Percentiles rank a stretch among this genome's conserved stretches.
These are phyloP conservation scores for Holothuria scabra DNA, from an alignment of 53 echinoderm and acorn worm genomes.

Conservation along the genomic window DNA sequence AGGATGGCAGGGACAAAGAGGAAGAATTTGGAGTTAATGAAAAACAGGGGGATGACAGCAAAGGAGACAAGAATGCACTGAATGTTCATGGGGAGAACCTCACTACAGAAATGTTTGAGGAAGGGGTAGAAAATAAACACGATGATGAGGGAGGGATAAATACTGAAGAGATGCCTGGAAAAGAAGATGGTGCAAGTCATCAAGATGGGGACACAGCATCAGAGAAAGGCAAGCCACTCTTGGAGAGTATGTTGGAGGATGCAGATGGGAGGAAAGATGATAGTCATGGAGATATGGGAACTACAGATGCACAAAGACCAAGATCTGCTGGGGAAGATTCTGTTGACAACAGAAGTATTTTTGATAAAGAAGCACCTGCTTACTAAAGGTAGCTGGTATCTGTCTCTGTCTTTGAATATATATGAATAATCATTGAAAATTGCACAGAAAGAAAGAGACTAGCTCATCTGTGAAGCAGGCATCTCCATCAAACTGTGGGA, in stretches of 20 bases:
- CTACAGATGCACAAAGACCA: background rate
- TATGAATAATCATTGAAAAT: too few relatives aligned
- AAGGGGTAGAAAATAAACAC: background rate
- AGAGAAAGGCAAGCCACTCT: background rate
- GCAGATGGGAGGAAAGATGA: background rate
- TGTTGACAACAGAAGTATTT: conserved; percentile 18
- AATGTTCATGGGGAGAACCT: background rate
- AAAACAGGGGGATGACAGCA: background rate
- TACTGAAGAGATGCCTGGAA: background rate
- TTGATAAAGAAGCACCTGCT: conserved; percentile 35
- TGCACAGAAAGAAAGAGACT: too few relatives aligned
- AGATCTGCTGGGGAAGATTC: conserved; percentile 8
- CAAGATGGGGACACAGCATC: background rate
- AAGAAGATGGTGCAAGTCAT: background rate
- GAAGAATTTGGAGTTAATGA: background rate
- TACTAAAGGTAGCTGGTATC: background rate
- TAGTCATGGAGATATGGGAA: background rate
- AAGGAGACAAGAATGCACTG: background rate
- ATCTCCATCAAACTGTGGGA: too few relatives aligned
- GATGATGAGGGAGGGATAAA: background rate
- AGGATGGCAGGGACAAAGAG: background rate
- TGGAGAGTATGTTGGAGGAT: background rate
- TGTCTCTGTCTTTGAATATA: too few relatives aligned
- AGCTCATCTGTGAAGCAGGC: too few relatives aligned
- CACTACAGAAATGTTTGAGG: background rate